phyloP scores from a whole-genome alignment of 1,140 invertebrate species.

The Cherax quadricarinatus region DNA sequence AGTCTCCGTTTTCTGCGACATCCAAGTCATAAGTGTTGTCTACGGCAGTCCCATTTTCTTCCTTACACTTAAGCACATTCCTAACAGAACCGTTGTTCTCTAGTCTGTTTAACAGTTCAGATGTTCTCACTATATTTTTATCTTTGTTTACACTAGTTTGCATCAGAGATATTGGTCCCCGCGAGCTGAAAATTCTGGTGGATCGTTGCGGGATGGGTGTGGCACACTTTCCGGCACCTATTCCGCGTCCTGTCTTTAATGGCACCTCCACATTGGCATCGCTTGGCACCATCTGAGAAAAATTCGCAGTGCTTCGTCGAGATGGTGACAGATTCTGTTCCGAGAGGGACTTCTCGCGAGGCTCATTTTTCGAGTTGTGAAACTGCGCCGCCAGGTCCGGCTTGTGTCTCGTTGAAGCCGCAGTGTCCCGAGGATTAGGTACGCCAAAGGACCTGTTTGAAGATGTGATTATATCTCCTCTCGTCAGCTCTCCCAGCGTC shows the following conservation, averaged over 20 bases:
- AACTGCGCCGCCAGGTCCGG: not conserved
- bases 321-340: conserved; percentile 52
- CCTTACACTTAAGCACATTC: not conserved
- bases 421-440: conserved; percentile 3
- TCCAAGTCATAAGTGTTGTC: conserved; percentile 51
- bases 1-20: conserved; percentile 32
- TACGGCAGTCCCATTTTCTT: not conserved
- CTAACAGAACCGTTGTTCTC: not conserved
- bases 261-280: not conserved
- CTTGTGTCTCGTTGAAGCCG: not conserved
- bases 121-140: not conserved
- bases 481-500: conserved; percentile 44
- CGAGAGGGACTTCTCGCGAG: conserved; percentile 17
- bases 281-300: conserved; percentile 25
- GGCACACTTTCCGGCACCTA: not conserved
- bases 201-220: conserved; percentile 30
- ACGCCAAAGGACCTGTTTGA: conserved; percentile 41
- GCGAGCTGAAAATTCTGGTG: conserved; percentile 7
- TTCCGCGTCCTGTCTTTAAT: not conserved
- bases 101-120: not conserved
- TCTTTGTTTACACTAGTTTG: not conserved
- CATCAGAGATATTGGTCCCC: not conserved
- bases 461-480: conserved; percentile 27
- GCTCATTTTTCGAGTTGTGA: not conserved
- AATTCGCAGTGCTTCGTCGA: conserved; percentile 36